Conservation (phyloP, 2,888 invertebrate genomes). For the Drosophila recens region DNA sequence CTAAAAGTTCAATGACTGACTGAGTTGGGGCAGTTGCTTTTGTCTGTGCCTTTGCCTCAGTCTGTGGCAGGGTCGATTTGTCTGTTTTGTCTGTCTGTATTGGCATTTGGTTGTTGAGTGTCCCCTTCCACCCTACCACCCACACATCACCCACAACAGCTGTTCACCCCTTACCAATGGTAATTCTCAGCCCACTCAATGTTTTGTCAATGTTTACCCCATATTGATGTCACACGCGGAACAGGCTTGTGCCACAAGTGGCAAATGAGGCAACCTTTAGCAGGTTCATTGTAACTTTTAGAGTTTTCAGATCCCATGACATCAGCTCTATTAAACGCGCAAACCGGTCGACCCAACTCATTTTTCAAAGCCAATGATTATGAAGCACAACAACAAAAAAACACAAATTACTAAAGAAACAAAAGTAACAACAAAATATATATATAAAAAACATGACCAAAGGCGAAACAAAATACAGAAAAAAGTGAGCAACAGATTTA, state of each 20-base stretch:
- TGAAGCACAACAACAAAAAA: slow-evolving; percentile 25
- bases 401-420: slow-evolving; percentile 48
- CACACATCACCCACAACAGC: slow-evolving; percentile 45
- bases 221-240: slow-evolving; percentile 55
- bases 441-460: slow-evolving; percentile 6
- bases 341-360: slow-evolving; percentile 73
- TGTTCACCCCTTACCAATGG: too few relatives aligned
- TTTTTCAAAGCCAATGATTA: slow-evolving; percentile 71
- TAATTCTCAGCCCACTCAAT: slow-evolving; percentile 25
- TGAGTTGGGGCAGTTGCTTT: slow-evolving; percentile 52
- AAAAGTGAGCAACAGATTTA: slow-evolving; percentile 27
- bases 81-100: slow-evolving; percentile 44
- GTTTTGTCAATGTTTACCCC: slow-evolving; percentile 67
- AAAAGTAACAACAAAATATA: slow-evolving; percentile 30
- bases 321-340: slow-evolving; percentile 64
- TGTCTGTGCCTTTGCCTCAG: slow-evolving; percentile 18
- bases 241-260: slow-evolving; percentile 49
- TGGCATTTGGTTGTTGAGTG: slow-evolving; percentile 59
- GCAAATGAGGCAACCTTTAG: slow-evolving; percentile 40
- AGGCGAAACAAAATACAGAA: slow-evolving; percentile 11
- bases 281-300: slow-evolving; percentile 54
- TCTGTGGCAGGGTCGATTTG: slow-evolving; percentile 27
- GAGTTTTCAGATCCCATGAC: slow-evolving; percentile 60
- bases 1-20: slow-evolving; percentile 75
- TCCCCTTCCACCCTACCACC: not conserved